Base-by-base conservation (phyloP, 2,797 vertebrate genomes). In the Clarias pachynema region DNA sequence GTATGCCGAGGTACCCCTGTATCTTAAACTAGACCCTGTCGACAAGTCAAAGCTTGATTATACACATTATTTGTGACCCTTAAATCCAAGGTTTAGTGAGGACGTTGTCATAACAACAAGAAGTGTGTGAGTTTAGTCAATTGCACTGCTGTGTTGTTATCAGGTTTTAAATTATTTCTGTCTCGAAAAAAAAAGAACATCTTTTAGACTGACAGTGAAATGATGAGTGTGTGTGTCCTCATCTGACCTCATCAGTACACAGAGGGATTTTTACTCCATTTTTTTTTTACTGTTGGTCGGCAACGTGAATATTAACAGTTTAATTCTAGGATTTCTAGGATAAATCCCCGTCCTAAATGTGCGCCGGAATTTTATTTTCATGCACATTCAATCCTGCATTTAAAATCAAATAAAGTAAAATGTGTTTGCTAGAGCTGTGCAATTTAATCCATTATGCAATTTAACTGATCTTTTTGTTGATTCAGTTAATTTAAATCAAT, bases 91-190 rank as follows among this genome's bases (percentile, higher is more conserved):
- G 26, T 31, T 57, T 77, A 20, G 26, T 57, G 53, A 31, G 3
- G 5, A 12, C 9, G 26, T 77, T 31, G 73, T 31, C 53, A 57
- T 57, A 57, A 57, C 73, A 57, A 57, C 18, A 3, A 31, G 53
- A 29, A 56, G 49, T 0, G 29, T 22, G 9, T 57, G 7, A 75
- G 26, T 31, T n/a, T 56, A 14, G n/a, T 29, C 49, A 29, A 57
- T 77, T 2, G 7, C 8, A 0, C 29, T 31, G 73, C 73, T 56
- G 18, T 75, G 73, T 75, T 56, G 16, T 22, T 77, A 77, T 57
- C 73, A 77, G 73, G 49, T 77, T 77, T 77, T 57, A 31, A 31
- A 57, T 77, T 31, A 77, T 57, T 77, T 77, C 26, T 53, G 1
- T 56, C 72, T 56, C 49, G 5, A 24, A 44, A 73, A 73, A 62